Base-by-base conservation (phyloP, 2,113 vertebrate species). In the Gymnorhina tibicen region DNA sequence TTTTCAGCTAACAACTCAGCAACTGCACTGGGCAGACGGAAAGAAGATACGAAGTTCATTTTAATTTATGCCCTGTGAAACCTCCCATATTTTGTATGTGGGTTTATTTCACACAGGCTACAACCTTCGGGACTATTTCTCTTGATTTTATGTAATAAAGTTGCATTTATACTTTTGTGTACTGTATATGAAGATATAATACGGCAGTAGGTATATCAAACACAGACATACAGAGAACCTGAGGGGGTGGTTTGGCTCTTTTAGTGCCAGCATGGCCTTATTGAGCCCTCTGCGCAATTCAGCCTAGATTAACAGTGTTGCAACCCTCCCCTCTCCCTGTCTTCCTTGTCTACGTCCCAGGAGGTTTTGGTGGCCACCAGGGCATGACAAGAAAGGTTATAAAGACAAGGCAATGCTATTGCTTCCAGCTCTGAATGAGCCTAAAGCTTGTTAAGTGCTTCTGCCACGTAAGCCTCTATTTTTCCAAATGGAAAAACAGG, bases 401-500 rank as follows among this genome's bases (percentile, higher is more conserved):
- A 89, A 95, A 84, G 56, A 58, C 75, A 62, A 77, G 13, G 39
- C 17, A 69, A 58, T 10, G 35, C 63, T 94, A 79, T 12, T 66
- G 22, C 82, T 94, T 85, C 74, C 68, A 76, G 63, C 37, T 89
- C 66, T 69, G 70, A 93, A 81, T 9, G 3, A 82, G 59, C 32
- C 47, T 87, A 83, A 91, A 91, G 39, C 66, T 77, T 44, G 44
- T 47, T 80, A 85, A 85, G 70, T 59, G 50, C 16, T 89, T 76
- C 72, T 96, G 93, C 92, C 94, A 94, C 59, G 56, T 89, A 95
- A 94, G 89, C 68, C 60, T 92, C 80, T 93, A 13, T 37, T 91
- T 90, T 84, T 96, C 91, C 84, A 96, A 95, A 91, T 33, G 79
- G 87, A 96, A 95, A 97, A 79, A 46, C 15, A 53, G 28, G 18